Conservation (phyloP, 1,140 invertebrate genomes). For the Araneus ventricosus region DNA sequence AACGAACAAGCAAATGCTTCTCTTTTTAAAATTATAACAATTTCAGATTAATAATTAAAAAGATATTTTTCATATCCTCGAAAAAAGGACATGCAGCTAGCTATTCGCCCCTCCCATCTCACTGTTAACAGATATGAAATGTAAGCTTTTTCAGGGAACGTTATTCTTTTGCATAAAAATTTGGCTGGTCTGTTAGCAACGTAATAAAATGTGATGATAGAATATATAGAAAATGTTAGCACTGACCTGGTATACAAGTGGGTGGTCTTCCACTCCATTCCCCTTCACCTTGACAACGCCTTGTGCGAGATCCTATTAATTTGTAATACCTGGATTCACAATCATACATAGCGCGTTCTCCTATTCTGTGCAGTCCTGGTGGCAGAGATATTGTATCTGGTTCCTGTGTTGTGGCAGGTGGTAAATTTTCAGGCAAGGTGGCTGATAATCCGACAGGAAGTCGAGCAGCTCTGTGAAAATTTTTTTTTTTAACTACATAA, state of each 20-base stretch:
- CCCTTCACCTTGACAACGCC: conserved; percentile 68
- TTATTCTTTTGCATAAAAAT: no score
- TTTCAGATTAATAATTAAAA: no score
- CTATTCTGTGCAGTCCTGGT: conserved; percentile 52
- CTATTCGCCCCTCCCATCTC: no score
- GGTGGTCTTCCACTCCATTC: conserved; percentile 75
- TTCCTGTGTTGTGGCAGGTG: background rate
- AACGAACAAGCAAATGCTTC: no score
- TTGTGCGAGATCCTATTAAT: conserved; percentile 69
- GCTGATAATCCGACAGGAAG: conserved; percentile 33
- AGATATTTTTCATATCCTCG: no score
- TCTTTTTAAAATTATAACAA: no score
- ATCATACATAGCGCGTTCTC: conserved; percentile 60
- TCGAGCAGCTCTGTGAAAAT: conserved; percentile 7
- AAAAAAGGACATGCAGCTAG: no score
- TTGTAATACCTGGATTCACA: conserved; percentile 75
- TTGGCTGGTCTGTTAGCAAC: no score
- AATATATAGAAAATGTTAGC: background rate
- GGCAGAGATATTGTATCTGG: conserved; percentile 51
- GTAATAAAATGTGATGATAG: no score
- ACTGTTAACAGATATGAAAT: no score
- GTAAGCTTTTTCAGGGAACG: no score
- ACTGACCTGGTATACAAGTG: conserved; percentile 72
- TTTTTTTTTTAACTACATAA: background rate
- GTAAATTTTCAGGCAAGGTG: conserved; percentile 1